Conservation (phyloP, 2,113 vertebrate genomes). For the Tyto alba region DNA sequence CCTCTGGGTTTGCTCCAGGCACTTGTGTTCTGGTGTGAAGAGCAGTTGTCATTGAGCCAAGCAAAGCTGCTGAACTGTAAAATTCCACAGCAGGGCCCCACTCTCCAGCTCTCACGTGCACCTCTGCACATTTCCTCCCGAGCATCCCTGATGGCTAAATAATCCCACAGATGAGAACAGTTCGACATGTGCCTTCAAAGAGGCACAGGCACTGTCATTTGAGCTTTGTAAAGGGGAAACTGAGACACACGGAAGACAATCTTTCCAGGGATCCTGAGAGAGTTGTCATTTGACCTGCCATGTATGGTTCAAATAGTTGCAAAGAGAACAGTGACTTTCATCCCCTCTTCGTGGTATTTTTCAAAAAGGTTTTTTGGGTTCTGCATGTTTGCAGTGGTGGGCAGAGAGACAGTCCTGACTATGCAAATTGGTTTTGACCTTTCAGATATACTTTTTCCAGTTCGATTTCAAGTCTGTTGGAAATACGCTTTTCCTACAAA, state of each 20-base stretch:
- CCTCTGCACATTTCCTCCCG: rapidly evolving
- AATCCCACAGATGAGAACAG: rapidly evolving
- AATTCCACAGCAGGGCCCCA: rapidly evolving
- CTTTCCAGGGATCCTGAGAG: not conserved
- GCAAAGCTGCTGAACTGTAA: not conserved
- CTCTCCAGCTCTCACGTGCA: not conserved
- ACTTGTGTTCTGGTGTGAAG: not conserved
- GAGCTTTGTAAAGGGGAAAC: not conserved
- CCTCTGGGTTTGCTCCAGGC: not conserved
- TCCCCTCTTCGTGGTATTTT: not conserved
- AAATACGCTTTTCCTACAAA: not conserved
- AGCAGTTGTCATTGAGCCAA: not conserved
- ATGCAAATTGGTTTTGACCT: not conserved
- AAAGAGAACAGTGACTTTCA: not conserved
- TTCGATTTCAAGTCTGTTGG: not conserved
- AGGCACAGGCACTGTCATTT: not conserved
- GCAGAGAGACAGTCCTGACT: not conserved
- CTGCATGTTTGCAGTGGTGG: not conserved
- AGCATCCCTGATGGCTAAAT: rapidly evolving
- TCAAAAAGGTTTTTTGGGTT: not conserved
- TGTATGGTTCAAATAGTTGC: not conserved
- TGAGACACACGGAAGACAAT: not conserved
- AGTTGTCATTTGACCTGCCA: not conserved
- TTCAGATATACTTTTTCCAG: not conserved
- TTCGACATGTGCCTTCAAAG: rapidly evolving